Evolutionary conservation across 2,113 vertebrate species (phyloP), one percentile per base, ranked within the genome.

Genomic region (Corydoras sp.): DNA sequence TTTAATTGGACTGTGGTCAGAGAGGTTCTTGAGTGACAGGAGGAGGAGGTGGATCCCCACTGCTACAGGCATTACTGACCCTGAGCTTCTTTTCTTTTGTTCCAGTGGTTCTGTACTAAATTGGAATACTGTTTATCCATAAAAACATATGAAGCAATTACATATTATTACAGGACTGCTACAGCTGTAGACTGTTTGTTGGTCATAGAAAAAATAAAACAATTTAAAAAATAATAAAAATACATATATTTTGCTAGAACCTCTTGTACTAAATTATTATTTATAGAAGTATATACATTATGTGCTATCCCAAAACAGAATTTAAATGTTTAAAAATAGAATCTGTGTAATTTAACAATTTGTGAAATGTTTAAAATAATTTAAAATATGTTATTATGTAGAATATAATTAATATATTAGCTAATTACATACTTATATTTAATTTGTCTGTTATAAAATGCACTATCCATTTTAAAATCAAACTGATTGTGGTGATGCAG

Each of bases 1-100:
- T 89, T 87, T 89, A 89, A 90, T 88, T 89, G 86, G 88, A 79
- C 85, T 81, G 77, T 79, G 87, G 89, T 86, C 86, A 85, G 84
- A 82, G 83, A 84, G 85, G 85, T 82, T 87, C 81, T 85, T 87
- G 85, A 85, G 83, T 90, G 86, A 84, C 86, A 88, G 87, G 87
- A 87, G 88, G 85, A 88, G 79, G 82, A 88, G 86, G 84, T 80
- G 80, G 84, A 82, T 83, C 82, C 85, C 83, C 75, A 83, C 86
- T 85, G 85, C 85, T 87, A 49, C 49, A 81, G 84, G 83, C 79
- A 82, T 83, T 82, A 79, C 81, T 85, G 77, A 85, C 85, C 80
- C 84, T 85, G 80, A 63, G 85, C 86, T 87, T 83, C 87, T 79
- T 82, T 63, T 56, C 63, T 60, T 68, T 72, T 77, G 72, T 77